Percentiles rank a stretch among this genome's conserved stretches.
phyloP scores from a whole-genome alignment of 2,888 invertebrate species.

The Serripes groenlandicus region DNA sequence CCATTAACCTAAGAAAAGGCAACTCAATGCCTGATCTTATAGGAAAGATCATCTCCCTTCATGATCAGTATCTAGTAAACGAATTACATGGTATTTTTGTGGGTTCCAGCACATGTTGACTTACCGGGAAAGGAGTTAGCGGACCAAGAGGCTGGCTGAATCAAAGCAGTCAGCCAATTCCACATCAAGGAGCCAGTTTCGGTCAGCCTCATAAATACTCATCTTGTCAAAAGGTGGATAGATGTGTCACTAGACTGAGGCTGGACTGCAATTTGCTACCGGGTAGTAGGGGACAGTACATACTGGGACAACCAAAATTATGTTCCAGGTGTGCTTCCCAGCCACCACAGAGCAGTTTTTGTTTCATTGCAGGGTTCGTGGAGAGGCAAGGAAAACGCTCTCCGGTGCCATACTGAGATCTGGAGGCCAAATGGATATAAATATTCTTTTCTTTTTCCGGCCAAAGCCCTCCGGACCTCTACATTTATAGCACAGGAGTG shows the following conservation, averaged over 20 bases:
- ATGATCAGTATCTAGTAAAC: too few relatives aligned
- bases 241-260: neutral
- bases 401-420: too few relatives aligned
- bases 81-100: too few relatives aligned
- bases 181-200: neutral
- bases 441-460: too few relatives aligned
- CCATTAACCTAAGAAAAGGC: neutral
- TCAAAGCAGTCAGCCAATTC: neutral
- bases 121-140: too few relatives aligned
- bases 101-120: too few relatives aligned
- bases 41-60: too few relatives aligned
- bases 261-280: neutral
- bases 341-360: neutral
- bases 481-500: too few relatives aligned
- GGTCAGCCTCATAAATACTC: neutral
- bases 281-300: neutral
- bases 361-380: neutral
- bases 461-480: too few relatives aligned
- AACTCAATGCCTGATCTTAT: neutral
- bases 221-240: neutral
- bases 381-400: neutral
- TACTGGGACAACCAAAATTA: neutral
- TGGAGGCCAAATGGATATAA: too few relatives aligned
- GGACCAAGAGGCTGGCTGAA: neutral
- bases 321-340: neutral